These are phyloP conservation scores for Listronotus oregonensis DNA, from an alignment of 1,140 invertebrate species.

Conservation along the genomic window DNA sequence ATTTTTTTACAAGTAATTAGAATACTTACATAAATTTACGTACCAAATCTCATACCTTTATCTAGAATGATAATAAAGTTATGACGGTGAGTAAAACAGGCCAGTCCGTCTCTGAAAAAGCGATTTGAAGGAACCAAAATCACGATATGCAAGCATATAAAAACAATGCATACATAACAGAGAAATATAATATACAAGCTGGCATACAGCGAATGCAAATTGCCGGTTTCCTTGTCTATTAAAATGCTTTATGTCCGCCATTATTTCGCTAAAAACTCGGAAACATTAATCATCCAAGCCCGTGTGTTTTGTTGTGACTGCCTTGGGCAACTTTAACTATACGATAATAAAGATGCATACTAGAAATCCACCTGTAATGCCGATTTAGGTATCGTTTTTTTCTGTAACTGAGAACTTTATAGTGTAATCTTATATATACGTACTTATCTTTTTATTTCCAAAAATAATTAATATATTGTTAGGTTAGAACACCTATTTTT, in stretches of 20 bases:
- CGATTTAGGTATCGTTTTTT: not conserved
- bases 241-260: conserved; percentile 30
- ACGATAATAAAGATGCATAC: conserved; percentile 29
- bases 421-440: too few species aligned
- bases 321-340: conserved; percentile 22
- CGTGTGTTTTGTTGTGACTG: conserved; percentile 19
- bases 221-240: conserved; percentile 29
- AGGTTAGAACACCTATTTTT: too few species aligned
- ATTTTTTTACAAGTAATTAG: too few species aligned
- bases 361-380: not conserved
- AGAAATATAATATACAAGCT: conserved; percentile 11
- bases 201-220: conserved; percentile 24
- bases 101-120: too few species aligned
- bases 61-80: too few species aligned
- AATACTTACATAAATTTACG: too few species aligned
- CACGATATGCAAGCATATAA: conserved; percentile 8
- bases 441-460: too few species aligned
- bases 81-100: too few species aligned
- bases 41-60: too few species aligned
- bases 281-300: conserved; percentile 26
- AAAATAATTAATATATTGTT: too few species aligned
- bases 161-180: conserved; percentile 20
- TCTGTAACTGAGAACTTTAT: too few species aligned
- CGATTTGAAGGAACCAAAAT: not conserved
- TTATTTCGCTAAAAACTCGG: conserved; percentile 27